These are phyloP conservation scores for Heliconius nattereri DNA, from an alignment of 1,140 invertebrate species.

Conservation along the genomic window DNA sequence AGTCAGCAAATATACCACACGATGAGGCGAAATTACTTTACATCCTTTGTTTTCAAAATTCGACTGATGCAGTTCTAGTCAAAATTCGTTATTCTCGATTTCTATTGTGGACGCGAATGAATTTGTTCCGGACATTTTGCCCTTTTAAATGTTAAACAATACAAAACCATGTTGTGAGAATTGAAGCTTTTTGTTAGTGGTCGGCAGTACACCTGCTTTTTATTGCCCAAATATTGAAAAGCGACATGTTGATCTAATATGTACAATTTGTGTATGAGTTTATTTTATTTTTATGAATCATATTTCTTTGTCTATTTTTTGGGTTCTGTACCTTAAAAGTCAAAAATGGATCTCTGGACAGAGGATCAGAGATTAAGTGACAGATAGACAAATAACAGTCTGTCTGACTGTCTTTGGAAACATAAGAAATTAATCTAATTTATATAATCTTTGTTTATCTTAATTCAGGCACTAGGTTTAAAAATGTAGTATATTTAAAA, in stretches of 20 bases:
- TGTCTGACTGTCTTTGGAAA: too few relatives aligned
- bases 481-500: too few relatives aligned
- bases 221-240: conserved; percentile 41
- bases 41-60: not conserved
- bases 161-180: conserved; percentile 33
- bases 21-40: not conserved
- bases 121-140: conserved; percentile 23
- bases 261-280: conserved; percentile 11
- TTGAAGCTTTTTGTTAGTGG: conserved; percentile 33
- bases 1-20: not conserved
- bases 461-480: too few relatives aligned
- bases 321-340: too few relatives aligned
- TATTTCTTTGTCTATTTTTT: not conserved
- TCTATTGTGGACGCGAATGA: not conserved
- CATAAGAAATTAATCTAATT: too few relatives aligned
- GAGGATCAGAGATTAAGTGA: too few relatives aligned
- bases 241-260: conserved; percentile 18
- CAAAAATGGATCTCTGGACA: too few relatives aligned
- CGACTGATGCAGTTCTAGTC: not conserved
- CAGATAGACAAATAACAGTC: too few relatives aligned
- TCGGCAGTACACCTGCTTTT: conserved; percentile 36
- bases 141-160: conserved; percentile 27
- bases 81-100: not conserved
- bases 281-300: not conserved
- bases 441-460: too few relatives aligned